Base-by-base conservation (phyloP, 1,140 invertebrate species). In the Adoxophyes honmai region DNA sequence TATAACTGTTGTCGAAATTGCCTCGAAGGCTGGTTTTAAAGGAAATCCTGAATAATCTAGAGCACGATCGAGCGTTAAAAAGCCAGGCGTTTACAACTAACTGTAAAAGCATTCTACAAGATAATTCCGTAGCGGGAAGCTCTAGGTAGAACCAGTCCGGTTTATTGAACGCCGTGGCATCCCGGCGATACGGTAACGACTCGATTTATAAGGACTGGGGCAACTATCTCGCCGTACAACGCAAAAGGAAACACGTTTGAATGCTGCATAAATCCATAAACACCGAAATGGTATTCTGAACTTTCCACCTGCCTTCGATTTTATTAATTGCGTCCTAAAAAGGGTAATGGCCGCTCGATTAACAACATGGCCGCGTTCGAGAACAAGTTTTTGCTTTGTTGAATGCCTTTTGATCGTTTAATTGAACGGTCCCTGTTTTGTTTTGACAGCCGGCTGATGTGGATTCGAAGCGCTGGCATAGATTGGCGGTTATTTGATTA, bases 51-150 rank as follows among this genome's bases (percentile, higher is more conserved):
- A 9, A 10, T 44, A 44, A 44, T 44, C 15, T n/a, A 16, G 10
- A 48, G 8, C 21, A 1, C 11, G n/a, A n/a, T n/a, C 13, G 0
- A 6, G 15, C 8, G 7, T 10, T 11, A 48, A 48, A 33, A 54
- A 18, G 9, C 35, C 15, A 5, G 16, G 61, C 57, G 55, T 64
- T 64, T 44, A 60, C 60, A 65, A 59, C 35, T 86, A 86, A 84
- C 83, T 78, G 83, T 84, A 78, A 55, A 74, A 63, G 61, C 71
- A 82, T 82, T 84, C 79, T 81, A 82, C 78, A 69, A 78, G 66
- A 79, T 84, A 75, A 79, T 74, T 73, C 65, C 70, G 55, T 80
- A 80, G 73, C 81, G 76, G 81, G 79, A 84, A 83, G 79, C 71
- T 71, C 78, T 72, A 70, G 65, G 68, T 61, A 52, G 61, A 82